A percentile compares a stretch with the other conserved stretches of the same genome.
phyloP scores from a whole-genome alignment of 2,113 vertebrate genomes.

The Lonchura striata region DNA sequence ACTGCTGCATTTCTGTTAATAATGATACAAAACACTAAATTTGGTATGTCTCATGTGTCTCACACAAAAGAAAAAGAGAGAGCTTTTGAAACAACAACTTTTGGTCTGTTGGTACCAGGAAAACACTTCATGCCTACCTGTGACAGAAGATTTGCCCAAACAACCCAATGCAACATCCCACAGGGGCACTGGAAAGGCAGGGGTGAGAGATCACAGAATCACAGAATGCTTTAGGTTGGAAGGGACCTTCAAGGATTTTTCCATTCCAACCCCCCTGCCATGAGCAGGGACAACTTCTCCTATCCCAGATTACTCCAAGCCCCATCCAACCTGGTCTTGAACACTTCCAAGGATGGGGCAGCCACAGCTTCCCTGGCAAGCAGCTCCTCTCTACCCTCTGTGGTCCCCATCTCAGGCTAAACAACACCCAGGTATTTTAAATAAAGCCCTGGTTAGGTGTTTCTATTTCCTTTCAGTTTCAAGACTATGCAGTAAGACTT shows the following conservation, averaged over 20 bases:
- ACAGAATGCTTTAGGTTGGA: background rate
- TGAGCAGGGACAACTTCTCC: background rate
- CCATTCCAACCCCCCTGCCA: background rate
- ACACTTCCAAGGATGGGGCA: background rate
- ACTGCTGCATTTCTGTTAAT: background rate
- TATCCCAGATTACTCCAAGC: background rate
- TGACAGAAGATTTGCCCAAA: background rate
- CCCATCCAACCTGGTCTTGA: background rate
- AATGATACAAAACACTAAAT: background rate
- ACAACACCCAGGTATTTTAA: background rate
- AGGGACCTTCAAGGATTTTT: background rate
- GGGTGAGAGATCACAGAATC: background rate
- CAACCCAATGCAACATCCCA: background rate
- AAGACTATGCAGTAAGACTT: background rate
- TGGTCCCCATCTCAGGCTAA: background rate
- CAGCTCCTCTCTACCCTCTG: background rate
- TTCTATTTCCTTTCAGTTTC: background rate
- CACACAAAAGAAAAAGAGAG: background rate
- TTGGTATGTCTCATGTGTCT: background rate
- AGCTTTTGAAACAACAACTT: background rate
- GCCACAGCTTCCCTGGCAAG: background rate
- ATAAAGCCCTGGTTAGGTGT: background rate
- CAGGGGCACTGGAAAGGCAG: background rate
- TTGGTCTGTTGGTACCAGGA: background rate
- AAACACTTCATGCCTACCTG: rapidly evolving